phyloP scores from a whole-genome alignment of 1,140 invertebrate species.

The Holotrichia oblita region DNA sequence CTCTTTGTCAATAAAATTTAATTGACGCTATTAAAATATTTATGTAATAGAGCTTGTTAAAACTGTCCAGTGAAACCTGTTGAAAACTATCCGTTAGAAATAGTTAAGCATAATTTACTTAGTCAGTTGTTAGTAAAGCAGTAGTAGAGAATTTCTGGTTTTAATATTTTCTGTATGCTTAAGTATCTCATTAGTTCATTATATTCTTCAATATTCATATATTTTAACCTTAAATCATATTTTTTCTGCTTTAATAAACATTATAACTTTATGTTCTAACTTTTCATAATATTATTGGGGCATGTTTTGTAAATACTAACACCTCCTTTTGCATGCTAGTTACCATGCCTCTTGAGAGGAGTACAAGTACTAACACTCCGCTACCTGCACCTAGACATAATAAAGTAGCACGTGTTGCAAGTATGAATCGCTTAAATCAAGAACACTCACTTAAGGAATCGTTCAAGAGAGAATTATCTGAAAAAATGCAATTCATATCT shows the following conservation, averaged over 20 bases:
- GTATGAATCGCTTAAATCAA: background rate
- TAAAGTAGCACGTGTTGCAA: background rate
- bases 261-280: too few species aligned
- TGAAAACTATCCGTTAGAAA: too few species aligned
- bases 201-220: too few species aligned
- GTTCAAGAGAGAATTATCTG: background rate
- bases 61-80: background rate
- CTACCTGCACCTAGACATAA: constrained; percentile 50
- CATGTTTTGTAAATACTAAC: constrained; percentile 41
- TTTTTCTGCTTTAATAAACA: too few species aligned
- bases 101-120: too few species aligned
- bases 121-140: too few species aligned
- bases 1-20: too few species aligned
- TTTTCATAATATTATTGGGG: background rate
- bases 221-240: too few species aligned
- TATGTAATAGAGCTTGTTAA: background rate
- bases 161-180: too few species aligned
- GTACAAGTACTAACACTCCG: constrained; percentile 47
- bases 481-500: background rate
- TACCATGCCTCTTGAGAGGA: constrained; percentile 45
- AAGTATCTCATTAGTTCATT: too few species aligned
- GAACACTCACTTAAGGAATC: background rate
- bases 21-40: background rate
- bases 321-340: constrained; percentile 59
- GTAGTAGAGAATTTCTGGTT: too few species aligned